Percentiles rank a stretch among this genome's conserved stretches.
Evolutionary conservation across 2,888 invertebrate genomes (phyloP).

Genomic region (Trachelus iudaicus): DNA sequence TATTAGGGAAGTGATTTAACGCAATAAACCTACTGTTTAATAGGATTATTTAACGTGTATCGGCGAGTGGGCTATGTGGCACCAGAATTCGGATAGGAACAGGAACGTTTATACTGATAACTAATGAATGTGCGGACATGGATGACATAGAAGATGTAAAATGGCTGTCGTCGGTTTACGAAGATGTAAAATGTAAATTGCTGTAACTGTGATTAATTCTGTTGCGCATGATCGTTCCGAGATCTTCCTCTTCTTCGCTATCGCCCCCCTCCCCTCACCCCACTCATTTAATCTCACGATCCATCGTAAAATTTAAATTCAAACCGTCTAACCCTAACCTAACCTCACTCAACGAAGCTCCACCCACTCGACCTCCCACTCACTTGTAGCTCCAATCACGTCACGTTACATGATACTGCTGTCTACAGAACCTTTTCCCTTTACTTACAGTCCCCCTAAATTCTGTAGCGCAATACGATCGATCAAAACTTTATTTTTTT

Average conservation of each 20-base stretch:
- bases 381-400: neutral
- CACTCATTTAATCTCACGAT: neutral
- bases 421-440: neutral
- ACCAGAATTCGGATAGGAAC: neutral
- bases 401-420: neutral
- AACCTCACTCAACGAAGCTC: neutral
- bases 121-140: constrained; percentile 1
- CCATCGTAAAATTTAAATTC: neutral
- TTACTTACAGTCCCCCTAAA: neutral
- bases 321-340: neutral
- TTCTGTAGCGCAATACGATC: constrained; percentile 6
- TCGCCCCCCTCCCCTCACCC: neutral
- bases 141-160: constrained; percentile 7
- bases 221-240: constrained; percentile 31
- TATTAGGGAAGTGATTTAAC: constrained; percentile 52
- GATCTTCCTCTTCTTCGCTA: neutral
- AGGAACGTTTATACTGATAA: neutral
- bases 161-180: constrained; percentile 22
- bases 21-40: constrained; percentile 51
- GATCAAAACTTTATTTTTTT: neutral
- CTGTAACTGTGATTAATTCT: constrained; percentile 54
- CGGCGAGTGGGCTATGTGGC: constrained; percentile 9
- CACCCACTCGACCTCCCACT: neutral
- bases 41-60: constrained; percentile 36
- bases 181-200: constrained; percentile 49